These are phyloP conservation scores for Limnephilus rhombicus DNA, from an alignment of 2,888 invertebrate genomes.

Conservation along the genomic window DNA sequence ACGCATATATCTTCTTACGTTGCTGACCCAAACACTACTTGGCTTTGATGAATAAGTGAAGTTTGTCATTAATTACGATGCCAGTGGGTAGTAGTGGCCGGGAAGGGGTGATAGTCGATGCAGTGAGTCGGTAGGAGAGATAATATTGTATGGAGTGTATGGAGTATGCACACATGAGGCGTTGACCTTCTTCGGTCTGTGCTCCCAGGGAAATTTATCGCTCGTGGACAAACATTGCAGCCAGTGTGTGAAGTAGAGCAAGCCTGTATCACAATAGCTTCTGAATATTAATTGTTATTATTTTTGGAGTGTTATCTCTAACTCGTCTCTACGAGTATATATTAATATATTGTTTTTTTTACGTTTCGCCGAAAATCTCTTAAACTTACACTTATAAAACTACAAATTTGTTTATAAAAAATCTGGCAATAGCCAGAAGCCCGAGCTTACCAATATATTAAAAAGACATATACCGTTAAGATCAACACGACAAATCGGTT, in stretches of 20 bases:
- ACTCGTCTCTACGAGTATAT: too few relatives aligned
- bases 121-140: not conserved
- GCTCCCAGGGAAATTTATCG: slow-evolving; percentile 19
- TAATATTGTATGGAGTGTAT: not conserved
- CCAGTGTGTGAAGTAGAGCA: not conserved
- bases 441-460: too few relatives aligned
- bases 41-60: not conserved
- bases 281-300: not conserved
- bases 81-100: not conserved
- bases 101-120: not conserved
- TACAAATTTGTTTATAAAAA: too few relatives aligned
- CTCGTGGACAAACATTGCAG: slow-evolving; percentile 29
- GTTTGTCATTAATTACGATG: not conserved
- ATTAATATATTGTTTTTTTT: too few relatives aligned
- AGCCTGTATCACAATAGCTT: not conserved
- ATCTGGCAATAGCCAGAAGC: too few relatives aligned
- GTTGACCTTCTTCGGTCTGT: not conserved
- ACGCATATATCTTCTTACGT: too few relatives aligned
- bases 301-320: not conserved
- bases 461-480: too few relatives aligned
- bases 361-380: too few relatives aligned
- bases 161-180: not conserved
- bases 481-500: too few relatives aligned
- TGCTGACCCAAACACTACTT: not conserved
- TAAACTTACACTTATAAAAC: too few relatives aligned